These are phyloP conservation scores for Ephestia elutella DNA, from an alignment of 1,140 invertebrate species.

Conservation along the genomic window DNA sequence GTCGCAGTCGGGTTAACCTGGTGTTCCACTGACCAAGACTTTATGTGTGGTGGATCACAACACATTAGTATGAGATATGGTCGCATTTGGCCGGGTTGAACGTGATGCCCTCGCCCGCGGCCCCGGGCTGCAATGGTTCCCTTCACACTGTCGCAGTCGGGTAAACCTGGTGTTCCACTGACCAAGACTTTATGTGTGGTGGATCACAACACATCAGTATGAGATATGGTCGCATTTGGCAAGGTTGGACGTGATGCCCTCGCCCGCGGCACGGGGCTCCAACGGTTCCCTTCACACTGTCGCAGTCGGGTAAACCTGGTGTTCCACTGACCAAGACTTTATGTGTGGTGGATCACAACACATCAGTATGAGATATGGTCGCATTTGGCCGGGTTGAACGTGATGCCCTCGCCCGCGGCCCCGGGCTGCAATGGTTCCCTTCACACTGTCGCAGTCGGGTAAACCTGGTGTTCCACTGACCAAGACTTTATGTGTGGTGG, in stretches of 20 bases:
- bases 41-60: background rate
- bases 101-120: background rate
- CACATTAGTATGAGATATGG: background rate
- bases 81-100: background rate
- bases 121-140: background rate
- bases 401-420: background rate
- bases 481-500: no score
- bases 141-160: background rate
- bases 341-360: background rate
- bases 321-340: background rate
- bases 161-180: background rate
- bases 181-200: no score
- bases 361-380: background rate
- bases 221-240: background rate
- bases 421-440: background rate
- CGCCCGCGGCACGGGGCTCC: background rate
- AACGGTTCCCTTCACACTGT: slow-evolving; percentile 1
- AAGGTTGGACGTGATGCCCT: background rate
- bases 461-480: background rate
- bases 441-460: background rate
- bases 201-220: background rate
- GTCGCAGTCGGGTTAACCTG: background rate
- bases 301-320: background rate
- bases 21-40: background rate
- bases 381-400: background rate